These are phyloP conservation scores for Clamator glandarius DNA, from an alignment of 2,797 vertebrate species.

Conservation along the genomic window DNA sequence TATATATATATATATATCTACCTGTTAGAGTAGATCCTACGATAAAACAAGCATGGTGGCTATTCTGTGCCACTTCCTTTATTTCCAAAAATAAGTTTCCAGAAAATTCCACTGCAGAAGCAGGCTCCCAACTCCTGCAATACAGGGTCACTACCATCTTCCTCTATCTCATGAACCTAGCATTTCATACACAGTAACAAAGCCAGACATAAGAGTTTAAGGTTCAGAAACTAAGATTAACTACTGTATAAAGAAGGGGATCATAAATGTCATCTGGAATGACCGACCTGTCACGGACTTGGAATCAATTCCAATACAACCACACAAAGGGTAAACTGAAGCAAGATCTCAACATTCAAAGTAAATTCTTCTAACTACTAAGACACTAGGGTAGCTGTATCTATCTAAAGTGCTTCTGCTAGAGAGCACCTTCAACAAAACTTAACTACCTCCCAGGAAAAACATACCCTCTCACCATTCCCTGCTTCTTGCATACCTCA, in stretches of 20 bases:
- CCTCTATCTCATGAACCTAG: not conserved
- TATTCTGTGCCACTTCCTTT: not conserved
- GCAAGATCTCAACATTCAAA: not conserved
- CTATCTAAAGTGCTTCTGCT: not conserved
- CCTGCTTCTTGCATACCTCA: not conserved
- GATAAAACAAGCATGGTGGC: not conserved
- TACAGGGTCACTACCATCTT: not conserved
- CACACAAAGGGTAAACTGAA: not conserved
- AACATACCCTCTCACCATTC: not conserved
- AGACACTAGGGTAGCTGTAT: not conserved
- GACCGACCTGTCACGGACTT: fast-evolving
- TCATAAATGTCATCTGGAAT: not conserved
- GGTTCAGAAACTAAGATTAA: not conserved
- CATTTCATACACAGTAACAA: not conserved
- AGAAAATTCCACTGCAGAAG: not conserved
- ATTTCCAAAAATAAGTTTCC: not conserved
- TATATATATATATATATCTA: not conserved
- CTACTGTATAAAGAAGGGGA: not conserved
- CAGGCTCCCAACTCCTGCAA: not conserved
- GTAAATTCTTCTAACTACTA: not conserved
- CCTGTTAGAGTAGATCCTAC: not conserved
- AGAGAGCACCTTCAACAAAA: not conserved
- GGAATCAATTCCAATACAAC: not conserved
- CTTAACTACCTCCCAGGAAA: not conserved
- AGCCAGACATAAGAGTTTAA: not conserved